A percentile compares a stretch with the other conserved stretches of the same genome.
Evolutionary conservation across 2,113 vertebrate species (phyloP).

Genomic region (Pteronura brasiliensis): DNA sequence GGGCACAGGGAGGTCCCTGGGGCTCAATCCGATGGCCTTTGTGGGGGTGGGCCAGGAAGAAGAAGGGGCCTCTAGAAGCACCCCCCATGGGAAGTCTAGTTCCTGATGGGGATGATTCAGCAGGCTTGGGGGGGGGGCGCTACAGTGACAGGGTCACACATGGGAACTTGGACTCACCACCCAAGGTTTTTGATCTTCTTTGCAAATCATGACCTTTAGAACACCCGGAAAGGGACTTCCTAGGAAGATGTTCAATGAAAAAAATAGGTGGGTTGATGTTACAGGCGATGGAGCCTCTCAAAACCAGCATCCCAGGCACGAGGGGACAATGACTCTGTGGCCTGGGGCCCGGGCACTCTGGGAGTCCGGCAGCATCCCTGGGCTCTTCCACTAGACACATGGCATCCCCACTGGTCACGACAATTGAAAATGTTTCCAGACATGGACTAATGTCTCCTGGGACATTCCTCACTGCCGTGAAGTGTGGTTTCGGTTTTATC

Average conservation of each 20-base stretch:
- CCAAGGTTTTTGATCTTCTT: background rate
- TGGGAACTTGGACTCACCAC: background rate
- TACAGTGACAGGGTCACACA: accelerated
- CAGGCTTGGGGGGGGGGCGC: background rate
- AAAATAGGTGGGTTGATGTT: background rate
- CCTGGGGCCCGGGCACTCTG: background rate
- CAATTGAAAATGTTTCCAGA: background rate
- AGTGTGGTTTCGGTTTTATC: too few relatives aligned
- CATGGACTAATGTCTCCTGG: background rate
- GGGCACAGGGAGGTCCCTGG: background rate
- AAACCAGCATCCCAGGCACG: accelerated
- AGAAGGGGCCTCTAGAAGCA: background rate
- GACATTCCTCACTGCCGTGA: background rate
- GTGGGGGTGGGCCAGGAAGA: too few relatives aligned
- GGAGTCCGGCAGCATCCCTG: background rate
- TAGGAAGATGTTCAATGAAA: background rate
- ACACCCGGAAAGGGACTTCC: background rate
- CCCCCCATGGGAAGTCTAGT: background rate
- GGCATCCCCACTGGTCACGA: too few relatives aligned
- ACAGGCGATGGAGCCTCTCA: accelerated
- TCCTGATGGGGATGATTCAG: background rate
- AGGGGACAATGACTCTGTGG: background rate
- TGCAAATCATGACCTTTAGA: background rate
- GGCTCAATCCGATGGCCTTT: too few relatives aligned
- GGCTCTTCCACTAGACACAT: background rate